phyloP scores from a whole-genome alignment of 2,797 vertebrate species.

The Sebastiscus albofasciatus region DNA sequence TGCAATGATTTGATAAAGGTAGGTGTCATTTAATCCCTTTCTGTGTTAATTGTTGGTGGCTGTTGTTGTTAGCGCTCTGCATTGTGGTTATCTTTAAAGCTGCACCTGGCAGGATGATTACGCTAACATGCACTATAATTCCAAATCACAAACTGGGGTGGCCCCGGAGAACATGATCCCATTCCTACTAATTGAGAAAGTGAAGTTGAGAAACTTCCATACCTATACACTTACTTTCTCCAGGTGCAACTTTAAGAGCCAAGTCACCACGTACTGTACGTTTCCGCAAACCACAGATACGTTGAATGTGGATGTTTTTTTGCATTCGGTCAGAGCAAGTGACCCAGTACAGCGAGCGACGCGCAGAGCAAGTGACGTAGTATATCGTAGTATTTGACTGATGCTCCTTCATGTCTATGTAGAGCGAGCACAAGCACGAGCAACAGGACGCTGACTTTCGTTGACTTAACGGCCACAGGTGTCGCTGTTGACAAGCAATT shows the following conservation, averaged over 20 bases:
- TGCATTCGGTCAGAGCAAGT: too few relatives aligned
- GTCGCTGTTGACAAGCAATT: too few relatives aligned
- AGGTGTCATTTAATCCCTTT: constrained; percentile 6
- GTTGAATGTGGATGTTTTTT: too few relatives aligned
- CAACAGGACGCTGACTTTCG: too few relatives aligned
- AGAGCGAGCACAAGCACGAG: too few relatives aligned
- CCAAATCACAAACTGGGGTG: not conserved
- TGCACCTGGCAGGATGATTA: constrained; percentile 9
- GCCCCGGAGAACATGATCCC: not conserved
- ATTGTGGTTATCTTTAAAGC: constrained; percentile 11
- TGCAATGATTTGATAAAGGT: constrained; percentile 38
- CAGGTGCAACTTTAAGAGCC: constrained; percentile 36
- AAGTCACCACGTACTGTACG: too few relatives aligned
- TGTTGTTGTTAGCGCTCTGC: constrained; percentile 2
- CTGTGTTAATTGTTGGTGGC: not conserved
- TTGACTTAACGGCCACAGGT: too few relatives aligned
- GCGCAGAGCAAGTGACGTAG: too few relatives aligned
- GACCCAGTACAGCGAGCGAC: too few relatives aligned
- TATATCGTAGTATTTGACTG: too few relatives aligned
- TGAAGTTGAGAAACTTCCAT: not conserved
- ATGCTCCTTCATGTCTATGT: too few relatives aligned
- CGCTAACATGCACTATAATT: not conserved
- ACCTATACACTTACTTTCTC: not conserved
- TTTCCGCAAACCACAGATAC: too few relatives aligned
- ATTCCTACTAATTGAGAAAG: not conserved